Percentiles rank a stretch among this genome's conserved stretches.
These are phyloP conservation scores for Hippocampus kuda DNA, from an alignment of 2,797 vertebrate genomes.

Conservation along the genomic window DNA sequence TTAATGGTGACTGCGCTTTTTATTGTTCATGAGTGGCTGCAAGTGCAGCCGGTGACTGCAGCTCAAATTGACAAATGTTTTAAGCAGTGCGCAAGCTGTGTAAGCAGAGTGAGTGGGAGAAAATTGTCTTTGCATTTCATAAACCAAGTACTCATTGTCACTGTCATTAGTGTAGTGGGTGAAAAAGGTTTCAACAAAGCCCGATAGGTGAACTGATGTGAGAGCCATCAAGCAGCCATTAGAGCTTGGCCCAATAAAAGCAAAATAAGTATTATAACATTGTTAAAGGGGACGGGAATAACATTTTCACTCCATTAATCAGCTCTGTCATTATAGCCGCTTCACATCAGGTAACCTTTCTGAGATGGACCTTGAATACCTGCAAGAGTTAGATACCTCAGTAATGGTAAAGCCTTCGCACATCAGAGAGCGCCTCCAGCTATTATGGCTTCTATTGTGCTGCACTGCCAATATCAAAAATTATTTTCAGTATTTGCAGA, in stretches of 20 bases:
- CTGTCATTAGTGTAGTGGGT: slow-evolving; percentile 42
- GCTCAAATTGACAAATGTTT: slow-evolving; percentile 44
- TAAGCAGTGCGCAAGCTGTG: slow-evolving; percentile 35
- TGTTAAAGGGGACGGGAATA: slow-evolving; percentile 21
- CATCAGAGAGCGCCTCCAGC: neutral
- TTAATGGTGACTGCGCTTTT: neutral
- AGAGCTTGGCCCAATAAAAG: slow-evolving; percentile 17
- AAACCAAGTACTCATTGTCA: slow-evolving; percentile 41
- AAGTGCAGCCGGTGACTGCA: slow-evolving; percentile 34
- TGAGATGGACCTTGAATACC: slow-evolving; percentile 27
- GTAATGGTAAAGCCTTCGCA: slow-evolving; percentile 8
- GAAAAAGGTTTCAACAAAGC: slow-evolving; percentile 45
- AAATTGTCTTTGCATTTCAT: slow-evolving; percentile 48
- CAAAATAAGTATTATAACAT: slow-evolving; percentile 15
- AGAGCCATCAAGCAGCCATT: slow-evolving; percentile 23
- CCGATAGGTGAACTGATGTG: slow-evolving; percentile 36
- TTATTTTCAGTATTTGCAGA: neutral
- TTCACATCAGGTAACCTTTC: slow-evolving; percentile 14
- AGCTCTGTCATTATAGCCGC: slow-evolving; percentile 11
- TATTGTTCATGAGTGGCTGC: neutral
- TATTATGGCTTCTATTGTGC: neutral
- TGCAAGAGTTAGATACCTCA: slow-evolving; percentile 12
- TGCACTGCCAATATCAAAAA: neutral
- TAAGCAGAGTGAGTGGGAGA: slow-evolving; percentile 51
- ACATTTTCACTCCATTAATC: slow-evolving; percentile 24